phyloP scores from a whole-genome alignment of 2,888 invertebrate species.

The Lycia hirtaria region DNA sequence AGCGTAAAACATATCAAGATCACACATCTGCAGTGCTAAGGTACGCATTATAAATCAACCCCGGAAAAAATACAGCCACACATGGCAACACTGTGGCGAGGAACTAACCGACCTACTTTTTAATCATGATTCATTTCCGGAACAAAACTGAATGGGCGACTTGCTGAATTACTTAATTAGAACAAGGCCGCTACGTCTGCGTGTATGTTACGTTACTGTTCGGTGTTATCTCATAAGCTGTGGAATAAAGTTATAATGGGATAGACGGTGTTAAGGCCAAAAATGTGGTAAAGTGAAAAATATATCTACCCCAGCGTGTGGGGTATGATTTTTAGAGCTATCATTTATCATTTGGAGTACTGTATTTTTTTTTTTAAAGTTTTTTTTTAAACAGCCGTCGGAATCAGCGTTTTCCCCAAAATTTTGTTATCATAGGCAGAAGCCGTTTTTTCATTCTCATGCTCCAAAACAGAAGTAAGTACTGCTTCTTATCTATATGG shows the following conservation, averaged over 20 bases:
- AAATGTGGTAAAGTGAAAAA: too few relatives aligned
- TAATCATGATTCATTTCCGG: conserved; percentile 26
- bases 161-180: conserved; percentile 28
- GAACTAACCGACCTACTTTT: conserved; percentile 24
- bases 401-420: too few relatives aligned
- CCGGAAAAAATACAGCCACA: background rate
- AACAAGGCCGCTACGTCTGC: conserved; percentile 18
- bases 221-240: background rate
- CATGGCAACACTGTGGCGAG: conserved; percentile 7
- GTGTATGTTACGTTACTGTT: background rate
- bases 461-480: too few relatives aligned
- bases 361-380: too few relatives aligned
- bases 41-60: background rate
- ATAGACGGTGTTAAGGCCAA: background rate
- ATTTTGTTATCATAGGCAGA: too few relatives aligned
- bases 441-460: too few relatives aligned
- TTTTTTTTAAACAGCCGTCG: too few relatives aligned
- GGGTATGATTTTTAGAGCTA: too few relatives aligned
- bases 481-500: too few relatives aligned
- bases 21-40: background rate
- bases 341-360: too few relatives aligned
- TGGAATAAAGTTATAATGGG: background rate
- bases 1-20: too few relatives aligned
- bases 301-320: too few relatives aligned
- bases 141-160: conserved; percentile 16